These are phyloP conservation scores for Dioctria linearis DNA, from an alignment of 2,888 invertebrate species.

Conservation along the genomic window DNA sequence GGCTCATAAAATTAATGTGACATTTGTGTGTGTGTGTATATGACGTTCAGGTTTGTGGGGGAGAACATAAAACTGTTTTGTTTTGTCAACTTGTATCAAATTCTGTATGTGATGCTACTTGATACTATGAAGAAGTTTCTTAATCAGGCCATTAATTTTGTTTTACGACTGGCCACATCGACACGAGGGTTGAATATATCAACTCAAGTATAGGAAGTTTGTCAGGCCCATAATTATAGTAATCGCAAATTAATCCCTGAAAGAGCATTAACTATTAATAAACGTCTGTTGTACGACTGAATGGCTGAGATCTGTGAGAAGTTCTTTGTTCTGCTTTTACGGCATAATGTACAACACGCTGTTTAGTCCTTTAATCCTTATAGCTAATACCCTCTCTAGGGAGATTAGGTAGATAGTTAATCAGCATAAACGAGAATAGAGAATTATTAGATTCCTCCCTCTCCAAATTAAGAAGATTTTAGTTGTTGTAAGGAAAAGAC, in stretches of 20 bases:
- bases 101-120: conserved; percentile 21
- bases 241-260: conserved; percentile 26
- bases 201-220: not conserved
- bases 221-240: not conserved
- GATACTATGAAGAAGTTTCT: conserved; percentile 49
- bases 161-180: conserved; percentile 9
- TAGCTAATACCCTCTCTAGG: not conserved
- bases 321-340: not conserved
- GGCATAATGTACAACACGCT: not conserved
- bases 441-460: no score
- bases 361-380: not conserved
- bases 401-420: no score
- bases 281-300: conserved; percentile 1
- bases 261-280: conserved; percentile 38
- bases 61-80: conserved; percentile 12
- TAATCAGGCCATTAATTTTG: conserved; percentile 42
- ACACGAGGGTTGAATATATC: not conserved
- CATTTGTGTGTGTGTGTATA: not conserved
- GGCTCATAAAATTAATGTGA: conserved; percentile 49
- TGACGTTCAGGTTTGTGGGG: not conserved
- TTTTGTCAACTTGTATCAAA: conserved; percentile 41
- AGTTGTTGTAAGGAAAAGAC: no score
- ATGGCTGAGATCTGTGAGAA: no score
- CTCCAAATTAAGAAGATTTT: no score
- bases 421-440: no score